Evolutionary conservation across 2,888 invertebrate genomes (phyloP).

Genomic region (Latrodectus elegans): DNA sequence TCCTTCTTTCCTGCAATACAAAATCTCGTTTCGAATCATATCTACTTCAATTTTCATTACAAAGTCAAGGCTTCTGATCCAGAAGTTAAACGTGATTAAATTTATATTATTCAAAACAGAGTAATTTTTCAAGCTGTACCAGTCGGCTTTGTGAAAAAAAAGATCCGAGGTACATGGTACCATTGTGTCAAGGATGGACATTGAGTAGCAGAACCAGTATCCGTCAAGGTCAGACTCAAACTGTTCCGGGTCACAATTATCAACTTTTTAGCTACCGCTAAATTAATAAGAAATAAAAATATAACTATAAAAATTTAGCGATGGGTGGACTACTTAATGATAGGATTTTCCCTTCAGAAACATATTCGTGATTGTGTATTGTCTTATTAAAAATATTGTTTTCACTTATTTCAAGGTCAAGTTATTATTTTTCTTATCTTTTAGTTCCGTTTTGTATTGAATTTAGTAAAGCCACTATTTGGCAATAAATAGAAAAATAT

Average conservation of each 20-base stretch:
- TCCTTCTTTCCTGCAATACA: too few relatives aligned
- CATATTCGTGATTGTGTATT: conserved; percentile 23
- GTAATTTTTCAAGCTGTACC: too few relatives aligned
- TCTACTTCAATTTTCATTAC: too few relatives aligned
- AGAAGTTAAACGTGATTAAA: too few relatives aligned
- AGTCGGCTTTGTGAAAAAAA: neutral
- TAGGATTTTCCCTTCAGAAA: conserved; percentile 59
- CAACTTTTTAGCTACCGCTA: conserved; percentile 39
- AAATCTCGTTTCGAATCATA: too few relatives aligned
- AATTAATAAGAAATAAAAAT: conserved; percentile 11
- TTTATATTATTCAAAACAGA: too few relatives aligned
- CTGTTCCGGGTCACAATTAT: conserved; percentile 66
- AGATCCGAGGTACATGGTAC: conserved; percentile 44
- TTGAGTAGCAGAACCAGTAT: conserved; percentile 25
- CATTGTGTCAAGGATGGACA: conserved; percentile 61
- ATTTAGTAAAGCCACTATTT: neutral
- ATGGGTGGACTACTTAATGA: conserved; percentile 18
- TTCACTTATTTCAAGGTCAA: conserved; percentile 32
- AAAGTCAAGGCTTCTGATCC: too few relatives aligned
- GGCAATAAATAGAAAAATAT: neutral
- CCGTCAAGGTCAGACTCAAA: conserved; percentile 41
- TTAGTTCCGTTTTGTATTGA: conserved; percentile 27
- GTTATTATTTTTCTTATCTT: conserved; percentile 11
- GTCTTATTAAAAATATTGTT: conserved; percentile 8
- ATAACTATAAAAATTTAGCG: neutral